Percentiles rank a stretch among this genome's conserved stretches.
Evolutionary conservation across 2,113 vertebrate species (phyloP).

Genomic region (Rutilus rutilus): DNA sequence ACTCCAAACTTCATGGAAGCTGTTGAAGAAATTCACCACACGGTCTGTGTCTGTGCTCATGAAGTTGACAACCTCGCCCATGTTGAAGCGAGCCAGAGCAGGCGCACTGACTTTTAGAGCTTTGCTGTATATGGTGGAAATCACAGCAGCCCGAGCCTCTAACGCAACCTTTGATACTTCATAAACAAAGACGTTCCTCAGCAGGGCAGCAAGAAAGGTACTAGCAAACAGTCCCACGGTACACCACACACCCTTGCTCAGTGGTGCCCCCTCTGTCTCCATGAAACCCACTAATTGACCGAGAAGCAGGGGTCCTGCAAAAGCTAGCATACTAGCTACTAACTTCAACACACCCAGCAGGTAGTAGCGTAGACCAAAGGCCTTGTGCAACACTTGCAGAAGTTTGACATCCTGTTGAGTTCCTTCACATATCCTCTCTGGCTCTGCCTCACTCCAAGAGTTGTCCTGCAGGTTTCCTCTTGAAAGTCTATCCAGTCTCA

Average conservation of each 20-base stretch:
- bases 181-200: slow-evolving; percentile 86
- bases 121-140: slow-evolving; percentile 87
- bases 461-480: slow-evolving; percentile 59
- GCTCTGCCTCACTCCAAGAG: slow-evolving; percentile 56
- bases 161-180: slow-evolving; percentile 83
- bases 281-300: slow-evolving; percentile 87
- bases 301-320: slow-evolving; percentile 89
- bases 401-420: slow-evolving; percentile 70
- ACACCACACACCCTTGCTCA: slow-evolving; percentile 83
- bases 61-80: slow-evolving; percentile 90
- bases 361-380: slow-evolving; percentile 85
- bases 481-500: slow-evolving; percentile 60
- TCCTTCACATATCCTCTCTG: slow-evolving; percentile 39
- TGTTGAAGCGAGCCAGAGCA: slow-evolving; percentile 74
- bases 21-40: slow-evolving; percentile 87
- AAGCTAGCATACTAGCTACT: slow-evolving; percentile 77
- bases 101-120: slow-evolving; percentile 78
- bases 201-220: slow-evolving; percentile 79
- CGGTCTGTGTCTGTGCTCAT: slow-evolving; percentile 90
- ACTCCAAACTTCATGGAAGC: slow-evolving; percentile 95
- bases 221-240: slow-evolving; percentile 83
- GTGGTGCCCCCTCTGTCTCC: slow-evolving; percentile 82
- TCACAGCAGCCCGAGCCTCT: slow-evolving; percentile 78
- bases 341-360: slow-evolving; percentile 86
- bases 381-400: slow-evolving; percentile 79